Conservation (phyloP, 1,140 invertebrate genomes). For the Trinorchestia longiramus region DNA sequence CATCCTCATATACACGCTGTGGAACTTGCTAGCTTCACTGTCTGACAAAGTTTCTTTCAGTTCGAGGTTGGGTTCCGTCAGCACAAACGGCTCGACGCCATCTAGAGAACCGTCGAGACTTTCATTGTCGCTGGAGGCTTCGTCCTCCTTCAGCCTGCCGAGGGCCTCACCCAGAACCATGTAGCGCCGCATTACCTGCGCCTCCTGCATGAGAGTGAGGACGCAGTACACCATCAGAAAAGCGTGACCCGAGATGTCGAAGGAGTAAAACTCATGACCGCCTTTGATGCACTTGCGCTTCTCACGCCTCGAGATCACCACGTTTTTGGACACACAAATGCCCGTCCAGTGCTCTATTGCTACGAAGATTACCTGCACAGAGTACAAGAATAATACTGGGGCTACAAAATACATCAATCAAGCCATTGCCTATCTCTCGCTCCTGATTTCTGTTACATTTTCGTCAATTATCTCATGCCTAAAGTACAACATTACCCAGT, state of each 20-base stretch:
- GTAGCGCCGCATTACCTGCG: slow-evolving; percentile 3
- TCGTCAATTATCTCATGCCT: too few relatives aligned
- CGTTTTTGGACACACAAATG: slow-evolving; percentile 9
- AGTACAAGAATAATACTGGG: background rate
- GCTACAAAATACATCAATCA: background rate
- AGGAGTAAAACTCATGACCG: slow-evolving; percentile 15
- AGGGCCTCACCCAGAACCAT: background rate
- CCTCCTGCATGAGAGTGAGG: slow-evolving; percentile 10
- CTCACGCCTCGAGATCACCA: background rate
- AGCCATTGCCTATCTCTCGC: too few relatives aligned
- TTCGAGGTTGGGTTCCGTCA: background rate
- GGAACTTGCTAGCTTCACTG: background rate
- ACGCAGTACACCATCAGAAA: slow-evolving; percentile 45
- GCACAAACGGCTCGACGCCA: background rate
- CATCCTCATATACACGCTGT: background rate
- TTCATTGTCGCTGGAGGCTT: background rate
- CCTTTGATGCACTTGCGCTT: slow-evolving; percentile 35
- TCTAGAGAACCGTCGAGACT: background rate
- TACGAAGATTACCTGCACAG: background rate
- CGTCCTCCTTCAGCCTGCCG: background rate
- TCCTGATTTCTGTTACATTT: too few relatives aligned
- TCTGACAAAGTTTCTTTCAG: background rate
- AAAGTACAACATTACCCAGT: too few relatives aligned
- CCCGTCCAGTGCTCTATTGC: background rate
- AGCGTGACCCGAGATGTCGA: slow-evolving; percentile 37